phyloP scores from a whole-genome alignment of 2,797 vertebrate genomes.

The Arctocebus calabarensis region DNA sequence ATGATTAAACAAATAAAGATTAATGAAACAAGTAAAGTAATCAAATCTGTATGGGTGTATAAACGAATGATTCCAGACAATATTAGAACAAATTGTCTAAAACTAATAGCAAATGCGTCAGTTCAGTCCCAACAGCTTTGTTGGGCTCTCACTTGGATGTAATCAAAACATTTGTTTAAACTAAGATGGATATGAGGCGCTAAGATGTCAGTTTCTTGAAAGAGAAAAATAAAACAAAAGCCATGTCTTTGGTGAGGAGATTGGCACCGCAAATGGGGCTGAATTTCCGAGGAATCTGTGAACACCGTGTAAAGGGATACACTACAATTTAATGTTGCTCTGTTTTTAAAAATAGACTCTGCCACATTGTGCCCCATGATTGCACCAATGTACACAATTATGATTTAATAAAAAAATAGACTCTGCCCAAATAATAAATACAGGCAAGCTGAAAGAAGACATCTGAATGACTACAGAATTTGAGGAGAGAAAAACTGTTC shows the following conservation, averaged over 20 bases:
- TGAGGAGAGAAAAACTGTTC: neutral
- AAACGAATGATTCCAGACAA: conserved; percentile 87
- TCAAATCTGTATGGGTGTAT: conserved; percentile 88
- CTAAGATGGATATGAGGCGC: conserved; percentile 73
- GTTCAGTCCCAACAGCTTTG: conserved; percentile 84
- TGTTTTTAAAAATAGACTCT: neutral
- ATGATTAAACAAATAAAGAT: conserved; percentile 91
- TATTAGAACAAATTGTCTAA: conserved; percentile 89
- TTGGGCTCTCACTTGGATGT: conserved; percentile 75
- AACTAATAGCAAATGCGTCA: conserved; percentile 79
- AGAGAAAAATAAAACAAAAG: conserved; percentile 79
- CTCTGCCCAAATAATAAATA: neutral
- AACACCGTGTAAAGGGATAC: rapidly evolving
- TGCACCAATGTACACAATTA: no score
- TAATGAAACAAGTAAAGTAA: conserved; percentile 89
- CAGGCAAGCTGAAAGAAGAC: neutral
- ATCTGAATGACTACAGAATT: neutral
- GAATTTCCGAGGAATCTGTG: neutral
- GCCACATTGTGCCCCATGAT: no score
- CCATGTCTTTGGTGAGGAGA: conserved; percentile 49
- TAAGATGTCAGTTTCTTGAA: conserved; percentile 82
- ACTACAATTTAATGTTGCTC: rapidly evolving
- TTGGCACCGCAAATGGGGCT: neutral
- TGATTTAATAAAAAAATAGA: no score
- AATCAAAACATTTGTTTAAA: conserved; percentile 87